Evolutionary conservation across 2,113 vertebrate genomes (phyloP).

Genomic region (Pterocles burchelli): DNA sequence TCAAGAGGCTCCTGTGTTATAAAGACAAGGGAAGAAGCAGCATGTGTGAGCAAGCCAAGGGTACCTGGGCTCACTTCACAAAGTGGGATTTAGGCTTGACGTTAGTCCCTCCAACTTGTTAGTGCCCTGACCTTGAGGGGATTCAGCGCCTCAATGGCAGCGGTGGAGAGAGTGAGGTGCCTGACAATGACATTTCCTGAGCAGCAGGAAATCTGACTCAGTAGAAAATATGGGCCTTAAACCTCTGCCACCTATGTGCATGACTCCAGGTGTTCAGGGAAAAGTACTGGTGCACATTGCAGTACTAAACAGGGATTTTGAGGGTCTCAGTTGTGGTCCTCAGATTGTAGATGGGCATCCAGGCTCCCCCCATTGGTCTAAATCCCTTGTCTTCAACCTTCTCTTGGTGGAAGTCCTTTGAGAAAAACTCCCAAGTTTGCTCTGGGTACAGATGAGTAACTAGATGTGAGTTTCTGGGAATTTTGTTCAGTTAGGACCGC

Average conservation of each 20-base stretch:
- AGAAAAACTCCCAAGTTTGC: background rate
- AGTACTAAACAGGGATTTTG: background rate
- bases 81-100: background rate
- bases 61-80: background rate
- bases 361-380: background rate
- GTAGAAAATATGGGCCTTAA: background rate
- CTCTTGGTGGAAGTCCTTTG: background rate
- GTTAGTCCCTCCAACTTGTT: background rate
- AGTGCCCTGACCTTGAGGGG: rapidly evolving
- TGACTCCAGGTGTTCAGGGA: rapidly evolving
- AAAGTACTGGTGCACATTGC: background rate
- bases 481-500: background rate
- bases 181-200: background rate
- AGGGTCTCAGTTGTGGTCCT: background rate
- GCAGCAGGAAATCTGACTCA: background rate
- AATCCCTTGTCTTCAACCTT: background rate
- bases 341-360: background rate
- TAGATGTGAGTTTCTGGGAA: background rate
- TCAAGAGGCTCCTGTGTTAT: background rate
- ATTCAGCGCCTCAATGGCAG: background rate
- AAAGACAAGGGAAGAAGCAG: background rate
- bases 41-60: rapidly evolving
- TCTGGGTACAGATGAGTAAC: background rate
- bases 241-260: background rate
- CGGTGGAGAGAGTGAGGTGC: background rate